Base-by-base conservation (phyloP, 2,888 invertebrate species). In the Xestia xanthographa region DNA sequence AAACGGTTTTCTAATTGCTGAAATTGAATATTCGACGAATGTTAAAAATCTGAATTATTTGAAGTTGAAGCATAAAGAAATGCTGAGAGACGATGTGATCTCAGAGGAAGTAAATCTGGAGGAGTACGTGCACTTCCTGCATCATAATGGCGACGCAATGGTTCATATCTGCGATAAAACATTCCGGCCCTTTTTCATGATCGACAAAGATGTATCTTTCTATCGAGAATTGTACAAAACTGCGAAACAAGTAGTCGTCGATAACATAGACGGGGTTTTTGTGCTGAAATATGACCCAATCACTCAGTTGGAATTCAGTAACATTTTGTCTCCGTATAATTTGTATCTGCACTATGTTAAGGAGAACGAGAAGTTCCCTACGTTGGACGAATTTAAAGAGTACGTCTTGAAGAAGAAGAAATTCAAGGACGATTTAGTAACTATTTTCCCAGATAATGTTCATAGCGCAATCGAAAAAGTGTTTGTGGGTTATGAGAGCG, bases 21-120 rank as follows among this genome's bases (percentile, higher is more conserved):
- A 41, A 87, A 90, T 92, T 70, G 82, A 88, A 56, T 5, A 72
- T 65, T 17, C 84, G 8, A 70, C 3, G 43, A 90, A 91, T 85
- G 34, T 92, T n/a, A 75, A 89, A 45, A 90, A 84, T 74, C 86
- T 92, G 0, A 92, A 92, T 82, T 92, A 91, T 50, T 63, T 79
- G n/a, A 77, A 71, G 63, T 34, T 79, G 0, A 79, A 79, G 14
- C 79, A 77, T 5, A 71, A 63, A 63, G n/a, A 70, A 63, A 63
- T 77, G 63, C 26, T 77, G 45, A 63, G 41, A 20, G 77, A 77
- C 6, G 43, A 77, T 1, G 29, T 77, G 12, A 26, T 71, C 22
- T 5, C 14, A 2, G 29, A 56, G 53, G 41, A 79, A 71, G 77
- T 79, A 5, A 79, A 77, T n/a, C 53, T 77, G 11, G 77, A 79